Conservation (phyloP, 1,140 invertebrate species). For the Plutomurus gul region DNA sequence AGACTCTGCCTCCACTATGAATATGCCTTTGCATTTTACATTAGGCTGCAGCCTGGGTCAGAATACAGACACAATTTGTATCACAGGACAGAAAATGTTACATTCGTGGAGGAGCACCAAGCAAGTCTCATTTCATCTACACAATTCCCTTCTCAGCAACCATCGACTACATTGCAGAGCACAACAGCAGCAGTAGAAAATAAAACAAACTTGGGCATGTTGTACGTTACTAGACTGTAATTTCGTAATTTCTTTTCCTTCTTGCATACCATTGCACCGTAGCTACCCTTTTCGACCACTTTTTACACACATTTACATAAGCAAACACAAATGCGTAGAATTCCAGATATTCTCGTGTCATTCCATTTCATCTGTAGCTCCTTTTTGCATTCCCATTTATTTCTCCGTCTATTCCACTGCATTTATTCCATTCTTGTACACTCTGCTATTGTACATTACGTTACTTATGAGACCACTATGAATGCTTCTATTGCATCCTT, state of each 20-base stretch:
- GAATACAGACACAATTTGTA: too few species aligned
- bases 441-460: background rate
- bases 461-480: background rate
- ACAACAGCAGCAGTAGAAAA: constrained; percentile 3
- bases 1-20: too few species aligned
- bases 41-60: background rate
- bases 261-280: background rate
- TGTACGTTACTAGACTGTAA: background rate
- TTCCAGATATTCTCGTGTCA: constrained; percentile 21
- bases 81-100: too few species aligned
- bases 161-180: too few species aligned
- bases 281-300: constrained; percentile 5
- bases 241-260: constrained; percentile 12
- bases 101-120: background rate
- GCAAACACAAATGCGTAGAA: constrained; percentile 21
- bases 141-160: background rate
- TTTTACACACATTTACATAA: constrained; percentile 30
- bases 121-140: background rate
- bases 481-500: background rate
- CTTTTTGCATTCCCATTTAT: background rate
- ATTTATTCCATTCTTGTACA: background rate
- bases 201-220: constrained; percentile 7
- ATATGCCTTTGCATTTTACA: background rate
- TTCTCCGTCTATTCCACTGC: background rate
- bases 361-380: background rate